These are phyloP conservation scores for Metacarcinus magister DNA, from an alignment of 2,888 invertebrate genomes.

Conservation along the genomic window DNA sequence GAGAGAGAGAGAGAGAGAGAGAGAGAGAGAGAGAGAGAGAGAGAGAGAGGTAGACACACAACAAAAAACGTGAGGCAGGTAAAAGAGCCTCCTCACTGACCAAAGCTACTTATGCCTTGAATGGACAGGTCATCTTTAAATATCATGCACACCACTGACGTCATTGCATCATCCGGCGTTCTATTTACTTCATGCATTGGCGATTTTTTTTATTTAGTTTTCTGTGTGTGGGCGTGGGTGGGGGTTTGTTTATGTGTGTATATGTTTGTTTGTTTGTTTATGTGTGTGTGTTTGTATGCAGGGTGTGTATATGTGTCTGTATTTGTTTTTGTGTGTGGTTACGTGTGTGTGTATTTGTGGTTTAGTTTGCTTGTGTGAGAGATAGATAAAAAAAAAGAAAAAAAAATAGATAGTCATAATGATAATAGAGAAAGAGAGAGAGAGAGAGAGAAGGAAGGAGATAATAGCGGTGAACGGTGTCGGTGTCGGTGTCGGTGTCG, in stretches of 20 bases:
- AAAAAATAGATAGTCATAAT: not conserved
- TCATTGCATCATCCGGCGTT: slow-evolving; percentile 33
- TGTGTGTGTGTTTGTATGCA: not conserved
- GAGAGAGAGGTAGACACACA: not conserved
- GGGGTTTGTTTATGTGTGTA: too few relatives aligned
- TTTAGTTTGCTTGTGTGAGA: not conserved
- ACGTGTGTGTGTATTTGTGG: not conserved
- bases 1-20: not conserved
- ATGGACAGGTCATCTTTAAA: slow-evolving; percentile 34
- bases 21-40: not conserved
- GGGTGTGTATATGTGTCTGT: not conserved
- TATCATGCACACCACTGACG: slow-evolving; percentile 43
- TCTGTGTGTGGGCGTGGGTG: not conserved
- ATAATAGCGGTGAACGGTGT: slow-evolving; percentile 15
- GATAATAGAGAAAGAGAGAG: not conserved
- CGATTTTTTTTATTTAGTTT: not conserved
- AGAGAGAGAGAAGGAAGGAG: slow-evolving; percentile 55
- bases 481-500: not conserved
- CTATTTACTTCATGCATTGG: slow-evolving; percentile 28
- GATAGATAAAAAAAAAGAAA: slow-evolving; percentile 34
- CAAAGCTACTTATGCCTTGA: not conserved
- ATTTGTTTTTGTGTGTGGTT: not conserved
- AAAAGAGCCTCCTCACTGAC: slow-evolving; percentile 32
- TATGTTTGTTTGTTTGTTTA: too few relatives aligned
- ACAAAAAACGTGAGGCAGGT: not conserved